These are phyloP conservation scores for Plodia interpunctella DNA, from an alignment of 1,140 invertebrate genomes.

Conservation along the genomic window DNA sequence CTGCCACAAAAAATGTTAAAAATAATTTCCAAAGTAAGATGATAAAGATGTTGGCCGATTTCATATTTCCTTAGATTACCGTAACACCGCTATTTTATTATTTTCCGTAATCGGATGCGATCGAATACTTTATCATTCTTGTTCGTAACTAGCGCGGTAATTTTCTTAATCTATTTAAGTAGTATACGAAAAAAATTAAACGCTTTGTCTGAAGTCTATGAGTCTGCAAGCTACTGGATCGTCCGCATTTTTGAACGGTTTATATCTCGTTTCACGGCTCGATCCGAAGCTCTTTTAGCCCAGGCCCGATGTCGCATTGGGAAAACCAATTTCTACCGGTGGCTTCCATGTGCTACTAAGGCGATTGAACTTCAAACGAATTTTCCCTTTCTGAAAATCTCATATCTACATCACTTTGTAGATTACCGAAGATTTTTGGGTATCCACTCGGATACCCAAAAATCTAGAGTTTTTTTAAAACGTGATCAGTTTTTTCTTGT, in stretches of 20 bases:
- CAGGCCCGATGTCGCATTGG: slow-evolving; percentile 33
- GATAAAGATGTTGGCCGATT: too few relatives aligned
- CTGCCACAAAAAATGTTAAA: too few relatives aligned
- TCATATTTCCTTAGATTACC: too few relatives aligned
- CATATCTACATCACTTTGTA: slow-evolving; percentile 26
- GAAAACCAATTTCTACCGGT: slow-evolving; percentile 55
- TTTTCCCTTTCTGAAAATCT: slow-evolving; percentile 27
- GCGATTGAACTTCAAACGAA: slow-evolving; percentile 43
- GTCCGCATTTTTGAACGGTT: slow-evolving; percentile 63
- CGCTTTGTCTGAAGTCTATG: slow-evolving; percentile 24
- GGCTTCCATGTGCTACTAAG: slow-evolving; percentile 39
- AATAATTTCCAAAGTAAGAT: too few relatives aligned
- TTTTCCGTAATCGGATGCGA: too few relatives aligned
- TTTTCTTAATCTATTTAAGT: too few relatives aligned
- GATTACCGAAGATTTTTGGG: slow-evolving; percentile 20
- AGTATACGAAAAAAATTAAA: too few relatives aligned
- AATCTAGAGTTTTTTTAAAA: too few relatives aligned
- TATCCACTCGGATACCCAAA: background rate
- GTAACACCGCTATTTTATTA: too few relatives aligned
- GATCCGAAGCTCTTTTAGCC: slow-evolving; percentile 33
- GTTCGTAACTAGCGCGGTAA: too few relatives aligned
- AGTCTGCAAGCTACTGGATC: slow-evolving; percentile 19
- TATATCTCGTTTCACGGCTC: slow-evolving; percentile 71
- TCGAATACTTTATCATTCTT: too few relatives aligned
- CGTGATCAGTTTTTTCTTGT: too few relatives aligned